These are phyloP conservation scores for Schizothorax lantsangensis DNA, from an alignment of 2,797 vertebrate species.

Conservation along the genomic window DNA sequence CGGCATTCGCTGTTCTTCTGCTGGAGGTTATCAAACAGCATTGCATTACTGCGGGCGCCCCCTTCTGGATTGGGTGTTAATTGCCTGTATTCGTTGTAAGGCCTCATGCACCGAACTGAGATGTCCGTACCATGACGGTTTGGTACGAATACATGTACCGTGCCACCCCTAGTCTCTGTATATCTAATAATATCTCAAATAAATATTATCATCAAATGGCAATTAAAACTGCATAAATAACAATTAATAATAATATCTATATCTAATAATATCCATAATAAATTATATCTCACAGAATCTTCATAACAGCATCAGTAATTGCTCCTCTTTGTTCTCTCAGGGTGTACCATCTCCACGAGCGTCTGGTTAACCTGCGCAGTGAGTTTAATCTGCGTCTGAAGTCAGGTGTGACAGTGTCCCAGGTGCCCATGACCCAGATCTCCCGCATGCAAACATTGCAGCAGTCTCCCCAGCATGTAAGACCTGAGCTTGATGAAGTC, in stretches of 20 bases:
- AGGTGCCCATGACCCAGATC: constrained; percentile 52
- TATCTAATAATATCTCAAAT: not conserved
- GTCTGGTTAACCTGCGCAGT: constrained; percentile 91
- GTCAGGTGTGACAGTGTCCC: constrained; percentile 76
- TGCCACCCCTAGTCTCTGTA: too few relatives aligned
- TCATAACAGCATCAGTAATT: not conserved
- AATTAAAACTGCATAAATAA: not conserved
- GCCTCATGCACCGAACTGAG: too few relatives aligned
- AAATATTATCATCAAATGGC: not conserved
- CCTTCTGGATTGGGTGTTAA: too few relatives aligned
- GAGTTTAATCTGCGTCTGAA: constrained; percentile 93
- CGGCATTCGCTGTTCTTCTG: too few relatives aligned
- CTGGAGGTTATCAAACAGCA: too few relatives aligned
- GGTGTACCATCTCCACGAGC: constrained; percentile 92
- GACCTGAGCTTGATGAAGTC: constrained; percentile 85
- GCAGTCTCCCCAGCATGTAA: constrained; percentile 70
- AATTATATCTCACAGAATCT: not conserved
- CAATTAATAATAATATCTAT: not conserved
- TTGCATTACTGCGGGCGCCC: too few relatives aligned
- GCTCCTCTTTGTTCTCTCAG: constrained; percentile 63
- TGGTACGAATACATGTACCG: too few relatives aligned
- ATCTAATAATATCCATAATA: not conserved
- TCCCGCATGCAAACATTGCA: constrained; percentile 62
- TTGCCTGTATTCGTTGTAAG: too few relatives aligned
- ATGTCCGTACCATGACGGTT: too few relatives aligned